A percentile compares a stretch with the other conserved stretches of the same genome.
Conservation (phyloP, 2,797 vertebrate species). For the Rhinella marina region DNA sequence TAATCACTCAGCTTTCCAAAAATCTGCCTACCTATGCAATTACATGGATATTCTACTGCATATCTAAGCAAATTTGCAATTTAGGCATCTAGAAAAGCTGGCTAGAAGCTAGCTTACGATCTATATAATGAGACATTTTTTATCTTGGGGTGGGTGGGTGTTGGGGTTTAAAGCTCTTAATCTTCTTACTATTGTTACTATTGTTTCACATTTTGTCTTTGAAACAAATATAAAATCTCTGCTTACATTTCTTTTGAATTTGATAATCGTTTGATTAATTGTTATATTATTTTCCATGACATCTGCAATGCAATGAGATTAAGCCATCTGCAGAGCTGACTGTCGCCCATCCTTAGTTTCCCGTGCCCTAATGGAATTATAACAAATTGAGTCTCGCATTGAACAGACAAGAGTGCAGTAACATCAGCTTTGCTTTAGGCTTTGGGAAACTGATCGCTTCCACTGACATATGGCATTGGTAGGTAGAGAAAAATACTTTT, state of each 20-base stretch:
- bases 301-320: slow-evolving; percentile 7
- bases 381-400: slow-evolving; percentile 21
- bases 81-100: neutral
- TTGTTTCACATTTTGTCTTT: neutral
- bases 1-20: neutral
- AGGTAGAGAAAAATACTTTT: neutral
- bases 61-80: neutral
- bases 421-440: slow-evolving; percentile 3
- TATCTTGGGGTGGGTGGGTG: neutral
- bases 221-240: slow-evolving; percentile 14
- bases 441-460: neutral
- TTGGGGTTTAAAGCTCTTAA: neutral
- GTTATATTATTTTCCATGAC: slow-evolving; percentile 29
- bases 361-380: slow-evolving; percentile 5
- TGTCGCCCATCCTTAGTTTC: slow-evolving; percentile 11
- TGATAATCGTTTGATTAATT: slow-evolving; percentile 28
- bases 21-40: neutral
- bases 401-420: slow-evolving; percentile 18
- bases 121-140: neutral
- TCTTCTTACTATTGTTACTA: neutral
- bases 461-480: neutral
- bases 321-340: slow-evolving; percentile 9
- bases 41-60: neutral
- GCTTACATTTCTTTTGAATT: neutral
- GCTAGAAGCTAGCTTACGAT: neutral